Evolutionary conservation across 2,113 vertebrate genomes (phyloP).

Genomic region (Laticauda colubrina): DNA sequence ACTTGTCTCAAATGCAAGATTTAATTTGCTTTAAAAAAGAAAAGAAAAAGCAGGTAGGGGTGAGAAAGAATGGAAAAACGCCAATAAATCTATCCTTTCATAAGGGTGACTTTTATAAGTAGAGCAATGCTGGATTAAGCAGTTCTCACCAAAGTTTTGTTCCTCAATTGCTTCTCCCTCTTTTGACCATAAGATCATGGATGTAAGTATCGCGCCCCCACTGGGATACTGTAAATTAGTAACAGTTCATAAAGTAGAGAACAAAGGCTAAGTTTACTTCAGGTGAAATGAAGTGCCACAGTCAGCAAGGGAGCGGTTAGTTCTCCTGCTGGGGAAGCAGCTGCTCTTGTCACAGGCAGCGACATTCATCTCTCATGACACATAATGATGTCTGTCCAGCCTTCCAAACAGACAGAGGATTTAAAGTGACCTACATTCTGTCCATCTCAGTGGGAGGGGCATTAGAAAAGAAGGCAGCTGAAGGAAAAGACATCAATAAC

Average conservation of each 20-base stretch:
- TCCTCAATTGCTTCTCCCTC: background rate
- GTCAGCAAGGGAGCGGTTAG: slow-evolving; percentile 1
- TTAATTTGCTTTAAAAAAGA: background rate
- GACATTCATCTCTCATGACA: slow-evolving; percentile 41
- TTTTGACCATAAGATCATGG: background rate
- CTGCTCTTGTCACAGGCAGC: slow-evolving; percentile 27
- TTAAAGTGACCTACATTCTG: slow-evolving; percentile 37
- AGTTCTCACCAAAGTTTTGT: background rate
- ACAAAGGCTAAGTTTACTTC: slow-evolving; percentile 42
- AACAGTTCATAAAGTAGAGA: slow-evolving; percentile 36
- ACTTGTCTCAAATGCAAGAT: slow-evolving; percentile 5
- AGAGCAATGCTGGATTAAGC: slow-evolving; percentile 2
- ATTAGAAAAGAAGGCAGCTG: background rate
- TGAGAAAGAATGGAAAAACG: background rate
- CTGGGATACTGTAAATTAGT: slow-evolving; percentile 42
- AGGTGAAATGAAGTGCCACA: slow-evolving; percentile 35
- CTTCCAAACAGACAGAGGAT: slow-evolving; percentile 4
- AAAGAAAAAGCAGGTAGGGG: background rate
- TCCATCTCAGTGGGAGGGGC: slow-evolving; percentile 24
- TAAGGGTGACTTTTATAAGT: background rate
- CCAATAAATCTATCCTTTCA: background rate
- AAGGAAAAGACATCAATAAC: background rate
- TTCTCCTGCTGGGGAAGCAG: slow-evolving; percentile 10
- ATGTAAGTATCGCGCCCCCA: slow-evolving; percentile 24
- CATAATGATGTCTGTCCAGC: slow-evolving; percentile 18